phyloP scores from a whole-genome alignment of 2,113 vertebrate genomes.

The Dendrocopos noguchii region DNA sequence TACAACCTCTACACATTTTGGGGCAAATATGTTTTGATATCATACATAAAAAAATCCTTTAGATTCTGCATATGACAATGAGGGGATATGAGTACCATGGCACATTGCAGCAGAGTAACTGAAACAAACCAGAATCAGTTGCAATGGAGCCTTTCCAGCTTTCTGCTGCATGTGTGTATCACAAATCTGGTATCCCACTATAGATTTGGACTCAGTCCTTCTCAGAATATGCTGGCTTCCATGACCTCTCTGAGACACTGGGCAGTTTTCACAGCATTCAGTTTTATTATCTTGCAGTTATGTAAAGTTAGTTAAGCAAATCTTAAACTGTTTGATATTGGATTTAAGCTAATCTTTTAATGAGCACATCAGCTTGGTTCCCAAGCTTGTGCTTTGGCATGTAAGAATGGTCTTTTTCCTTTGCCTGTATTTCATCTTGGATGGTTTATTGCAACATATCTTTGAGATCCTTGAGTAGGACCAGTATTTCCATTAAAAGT shows the following conservation, averaged over 20 bases:
- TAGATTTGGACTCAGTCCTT: neutral
- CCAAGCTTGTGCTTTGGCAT: neutral
- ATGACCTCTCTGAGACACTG: neutral
- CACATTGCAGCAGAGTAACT: neutral
- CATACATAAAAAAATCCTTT: neutral
- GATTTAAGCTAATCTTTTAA: slow-evolving; percentile 38
- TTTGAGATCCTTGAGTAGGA: slow-evolving; percentile 1
- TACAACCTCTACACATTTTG: neutral
- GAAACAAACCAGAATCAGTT: neutral
- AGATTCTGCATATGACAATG: neutral
- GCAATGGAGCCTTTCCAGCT: neutral
- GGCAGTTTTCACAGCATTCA: neutral
- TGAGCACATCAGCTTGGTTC: neutral
- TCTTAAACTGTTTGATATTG: neutral
- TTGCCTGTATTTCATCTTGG: slow-evolving; percentile 13
- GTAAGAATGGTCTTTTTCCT: neutral
- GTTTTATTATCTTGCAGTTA: neutral
- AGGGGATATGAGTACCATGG: neutral
- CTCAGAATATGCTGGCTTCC: neutral
- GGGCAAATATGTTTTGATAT: neutral
- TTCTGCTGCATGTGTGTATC: accelerated
- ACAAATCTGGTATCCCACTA: neutral
- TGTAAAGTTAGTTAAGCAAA: slow-evolving; percentile 5
- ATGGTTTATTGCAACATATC: neutral
- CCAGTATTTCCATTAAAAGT: slow-evolving; percentile 44